Evolutionary conservation across 2,888 invertebrate species (phyloP), one percentile per base, ranked within the genome.

Genomic region (Drosophila monieri): DNA sequence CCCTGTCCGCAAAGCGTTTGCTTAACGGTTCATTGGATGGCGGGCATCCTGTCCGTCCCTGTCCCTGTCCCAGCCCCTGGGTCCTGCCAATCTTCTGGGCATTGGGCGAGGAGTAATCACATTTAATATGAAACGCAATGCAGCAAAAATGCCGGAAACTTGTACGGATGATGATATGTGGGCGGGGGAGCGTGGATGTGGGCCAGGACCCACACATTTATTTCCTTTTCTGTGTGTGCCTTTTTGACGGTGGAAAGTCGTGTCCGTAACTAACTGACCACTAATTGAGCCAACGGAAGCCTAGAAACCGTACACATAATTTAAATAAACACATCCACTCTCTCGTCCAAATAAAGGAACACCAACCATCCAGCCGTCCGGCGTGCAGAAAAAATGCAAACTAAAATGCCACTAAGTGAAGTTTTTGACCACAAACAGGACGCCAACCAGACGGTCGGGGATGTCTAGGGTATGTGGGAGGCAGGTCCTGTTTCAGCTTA

Each of bases 71-170:
- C 35, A 14, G n/a, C 35, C 35, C 35, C 47, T 59, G 46, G 47
- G 39, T 48, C 58, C 37, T 77, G 83, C 75, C 80, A 77, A 78
- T 85, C 86, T 81, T 86, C 70, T 66, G 77, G 71, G 86, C 64
- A 85, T 80, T 78, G 84, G 67, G 78, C 77, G 80, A 78, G 80
- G 84, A 84, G 88, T 86, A 85, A 85, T 88, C 85, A 85, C 85
- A 88, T 85, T 85, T 85, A 85, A 85, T 88, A 85, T 88, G 85
- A 86, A 88, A 88, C 88, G 88, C 85, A 85, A 72, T 88, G 88
- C 85, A 88, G 80, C 88, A 85, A 61, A 72, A 74, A 75, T 58
- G 67, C 73, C 71, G 73, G 59, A 77, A 75, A 74, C 73, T 71
- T 70, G 62, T 73, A 71, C 75, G 67, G 60, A 54, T 44, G 51